phyloP scores from a whole-genome alignment of 2,797 vertebrate species.

The Orestias chungarensis region DNA sequence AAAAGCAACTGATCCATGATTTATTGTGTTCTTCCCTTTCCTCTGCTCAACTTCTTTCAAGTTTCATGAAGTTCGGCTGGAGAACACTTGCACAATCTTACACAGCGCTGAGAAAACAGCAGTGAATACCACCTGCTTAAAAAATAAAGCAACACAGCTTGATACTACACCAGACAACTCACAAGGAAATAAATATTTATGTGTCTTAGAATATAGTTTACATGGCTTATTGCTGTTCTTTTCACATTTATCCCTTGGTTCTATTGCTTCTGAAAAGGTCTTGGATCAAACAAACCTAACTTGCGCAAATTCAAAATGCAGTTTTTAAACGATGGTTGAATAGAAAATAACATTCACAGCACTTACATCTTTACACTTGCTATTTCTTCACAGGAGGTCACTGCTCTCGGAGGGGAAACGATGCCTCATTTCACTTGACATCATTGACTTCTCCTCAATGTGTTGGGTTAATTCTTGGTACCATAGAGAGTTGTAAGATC shows the following conservation, averaged over 20 bases:
- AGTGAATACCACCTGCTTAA: not conserved
- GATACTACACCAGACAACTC: not conserved
- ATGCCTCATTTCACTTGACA: not conserved
- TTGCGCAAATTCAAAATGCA: not conserved
- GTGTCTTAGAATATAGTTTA: not conserved
- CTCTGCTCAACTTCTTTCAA: not conserved
- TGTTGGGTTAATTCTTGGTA: not conserved
- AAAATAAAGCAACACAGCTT: not conserved
- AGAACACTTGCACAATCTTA: not conserved
- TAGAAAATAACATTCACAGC: no score
- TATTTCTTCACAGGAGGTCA: not conserved
- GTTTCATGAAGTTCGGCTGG: not conserved
- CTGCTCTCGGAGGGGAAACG: not conserved
- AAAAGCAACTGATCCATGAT: not conserved
- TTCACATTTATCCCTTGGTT: not conserved
- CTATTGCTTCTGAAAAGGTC: not conserved
- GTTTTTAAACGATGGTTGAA: not conserved
- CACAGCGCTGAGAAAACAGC: not conserved
- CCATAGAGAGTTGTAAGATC: not conserved
- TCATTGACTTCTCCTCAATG: not conserved
- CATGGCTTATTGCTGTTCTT: not conserved
- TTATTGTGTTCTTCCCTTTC: not conserved
- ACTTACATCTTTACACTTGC: not conserved
- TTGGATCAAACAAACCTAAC: not conserved
- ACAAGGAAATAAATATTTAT: not conserved